phyloP scores from a whole-genome alignment of 1,140 invertebrate genomes.

The Cyclina sinensis region DNA sequence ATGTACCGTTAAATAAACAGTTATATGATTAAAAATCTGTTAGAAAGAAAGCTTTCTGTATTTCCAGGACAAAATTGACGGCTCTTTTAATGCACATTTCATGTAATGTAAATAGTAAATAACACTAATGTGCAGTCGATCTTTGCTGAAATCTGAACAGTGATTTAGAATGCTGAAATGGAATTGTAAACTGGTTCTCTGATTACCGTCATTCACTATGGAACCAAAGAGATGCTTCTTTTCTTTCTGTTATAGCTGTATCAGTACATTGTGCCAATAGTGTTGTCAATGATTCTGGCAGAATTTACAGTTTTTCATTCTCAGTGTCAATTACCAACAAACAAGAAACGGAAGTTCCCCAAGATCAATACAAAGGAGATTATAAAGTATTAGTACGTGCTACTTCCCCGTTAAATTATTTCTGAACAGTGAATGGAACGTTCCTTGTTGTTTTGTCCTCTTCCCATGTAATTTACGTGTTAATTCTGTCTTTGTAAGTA shows the following conservation, averaged over 20 bases:
- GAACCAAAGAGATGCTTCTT: not conserved
- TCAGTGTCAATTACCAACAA: not conserved
- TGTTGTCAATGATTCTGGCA: not conserved
- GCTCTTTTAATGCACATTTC: too few relatives aligned
- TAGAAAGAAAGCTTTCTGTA: too few relatives aligned
- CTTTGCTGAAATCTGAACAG: too few relatives aligned
- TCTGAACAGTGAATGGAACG: not conserved
- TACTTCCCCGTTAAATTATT: not conserved
- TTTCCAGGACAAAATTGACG: too few relatives aligned
- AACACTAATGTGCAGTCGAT: too few relatives aligned
- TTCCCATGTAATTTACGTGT: not conserved
- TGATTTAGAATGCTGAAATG: too few relatives aligned
- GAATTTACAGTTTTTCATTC: not conserved
- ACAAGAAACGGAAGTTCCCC: not conserved
- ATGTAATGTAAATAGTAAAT: too few relatives aligned
- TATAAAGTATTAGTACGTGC: constrained; percentile 12
- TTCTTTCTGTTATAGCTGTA: not conserved
- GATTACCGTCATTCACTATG: not conserved
- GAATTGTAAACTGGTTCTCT: too few relatives aligned
- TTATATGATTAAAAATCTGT: too few relatives aligned
- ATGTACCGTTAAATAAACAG: too few relatives aligned
- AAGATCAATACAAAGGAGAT: constrained; percentile 14
- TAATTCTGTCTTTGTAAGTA: not conserved
- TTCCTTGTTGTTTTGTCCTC: not conserved
- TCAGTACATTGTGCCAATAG: not conserved